Evolutionary conservation across 2,888 invertebrate genomes (phyloP), one percentile per base, ranked within the genome.

Genomic region (Ennomos erosarius): DNA sequence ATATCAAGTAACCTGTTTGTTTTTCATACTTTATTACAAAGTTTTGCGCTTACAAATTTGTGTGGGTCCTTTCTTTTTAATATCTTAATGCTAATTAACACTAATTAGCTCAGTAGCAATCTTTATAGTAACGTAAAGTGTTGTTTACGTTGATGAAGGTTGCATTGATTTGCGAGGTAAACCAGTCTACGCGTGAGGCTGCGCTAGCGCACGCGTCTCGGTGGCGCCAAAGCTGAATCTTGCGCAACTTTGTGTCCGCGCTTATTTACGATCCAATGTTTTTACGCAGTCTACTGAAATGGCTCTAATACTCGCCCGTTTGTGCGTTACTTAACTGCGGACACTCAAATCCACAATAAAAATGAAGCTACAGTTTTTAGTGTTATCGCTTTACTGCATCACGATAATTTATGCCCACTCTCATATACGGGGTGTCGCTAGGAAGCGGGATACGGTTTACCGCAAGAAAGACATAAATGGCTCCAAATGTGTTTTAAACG

Each of bases 81-180:
- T 73, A 59, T 64, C 56, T 61, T 51, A 53, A 57, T 44, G 58
- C 53, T 67, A 74, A 79, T 76, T 71, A 73, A 67, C 69, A 68
- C 68, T 73, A 75, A 75, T 77, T 75, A 75, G 59, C 61, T 59
- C 63, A 62, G 69, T 57, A 62, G 60, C 66, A 65, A 76, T 67
- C 65, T 71, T 74, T 65, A 77, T 70, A 77, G 79, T 82, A 81
- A 79, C 79, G 81, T 82, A 82, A 80, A 78, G 74, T 76, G 78
- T 89, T 91, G 88, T 90, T 91, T 91, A 90, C 84, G 84, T 88
- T 87, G 82, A 81, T 81, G 88, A 88, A 92, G 91, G 91, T 89
- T 91, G 88, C 86, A 90, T 87, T 77, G 85, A 90, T 90, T 90
- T 89, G 91, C 90, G 90, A 90, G 87, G 88, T 85, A 81, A 81